These are phyloP conservation scores for Cossypha heuglini DNA, from an alignment of 2,797 vertebrate species.

Conservation along the genomic window DNA sequence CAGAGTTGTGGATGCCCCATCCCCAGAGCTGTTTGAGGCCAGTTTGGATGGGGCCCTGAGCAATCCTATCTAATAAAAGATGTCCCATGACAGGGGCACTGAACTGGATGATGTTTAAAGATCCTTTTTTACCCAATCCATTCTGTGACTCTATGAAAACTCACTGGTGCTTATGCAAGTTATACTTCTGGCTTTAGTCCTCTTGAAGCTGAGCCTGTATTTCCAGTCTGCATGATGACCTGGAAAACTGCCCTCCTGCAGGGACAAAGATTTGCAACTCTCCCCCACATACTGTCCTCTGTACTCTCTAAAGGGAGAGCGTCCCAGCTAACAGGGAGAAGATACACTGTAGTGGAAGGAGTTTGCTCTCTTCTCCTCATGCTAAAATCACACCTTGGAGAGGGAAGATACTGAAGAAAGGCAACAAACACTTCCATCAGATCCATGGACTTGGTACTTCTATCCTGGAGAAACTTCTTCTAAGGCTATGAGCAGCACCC, in stretches of 20 bases:
- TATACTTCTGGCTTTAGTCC: neutral
- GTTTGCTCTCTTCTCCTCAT: neutral
- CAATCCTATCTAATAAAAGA: neutral
- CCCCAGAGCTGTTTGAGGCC: accelerated
- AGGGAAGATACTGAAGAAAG: neutral
- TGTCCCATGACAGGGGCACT: accelerated
- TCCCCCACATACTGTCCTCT: neutral
- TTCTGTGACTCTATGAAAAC: neutral
- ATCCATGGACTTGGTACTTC: neutral
- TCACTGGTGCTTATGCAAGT: neutral
- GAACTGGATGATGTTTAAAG: neutral
- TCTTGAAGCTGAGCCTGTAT: neutral
- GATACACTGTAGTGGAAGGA: neutral
- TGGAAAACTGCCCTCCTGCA: neutral
- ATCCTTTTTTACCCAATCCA: neutral
- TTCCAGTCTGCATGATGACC: neutral
- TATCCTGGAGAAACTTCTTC: neutral
- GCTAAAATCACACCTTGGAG: neutral
- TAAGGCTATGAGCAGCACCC: neutral
- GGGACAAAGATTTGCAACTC: neutral
- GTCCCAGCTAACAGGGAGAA: neutral
- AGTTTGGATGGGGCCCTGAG: neutral
- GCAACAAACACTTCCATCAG: neutral
- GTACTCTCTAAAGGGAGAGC: accelerated
- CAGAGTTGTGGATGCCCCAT: too few species aligned